Conservation (phyloP, 2,113 vertebrate genomes). For the human (Homo sapiens) region GRCh38 chr3:127717001-127717500, state of each 20-base stretch:
- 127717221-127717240: too few species aligned
- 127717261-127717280: background rate
- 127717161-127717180: background rate
- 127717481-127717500: background rate
- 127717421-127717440: background rate
- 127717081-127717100: background rate
- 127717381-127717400: too few species aligned
- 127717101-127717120: background rate
- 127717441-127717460: background rate
- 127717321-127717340: background rate
- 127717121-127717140: background rate
- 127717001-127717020: background rate
- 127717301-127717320: background rate
- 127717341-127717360: background rate
- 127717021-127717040: background rate
- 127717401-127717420: background rate
- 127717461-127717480: background rate
- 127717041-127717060: background rate
- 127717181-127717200: background rate
- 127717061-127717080: background rate
- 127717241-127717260: background rate
- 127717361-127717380: fast-evolving
- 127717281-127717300: background rate
- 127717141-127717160: background rate
- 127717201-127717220: fast-evolving